These are phyloP conservation scores for Mormyrops boulengeri DNA, from an alignment of 2,797 vertebrate species.

Conservation along the genomic window DNA sequence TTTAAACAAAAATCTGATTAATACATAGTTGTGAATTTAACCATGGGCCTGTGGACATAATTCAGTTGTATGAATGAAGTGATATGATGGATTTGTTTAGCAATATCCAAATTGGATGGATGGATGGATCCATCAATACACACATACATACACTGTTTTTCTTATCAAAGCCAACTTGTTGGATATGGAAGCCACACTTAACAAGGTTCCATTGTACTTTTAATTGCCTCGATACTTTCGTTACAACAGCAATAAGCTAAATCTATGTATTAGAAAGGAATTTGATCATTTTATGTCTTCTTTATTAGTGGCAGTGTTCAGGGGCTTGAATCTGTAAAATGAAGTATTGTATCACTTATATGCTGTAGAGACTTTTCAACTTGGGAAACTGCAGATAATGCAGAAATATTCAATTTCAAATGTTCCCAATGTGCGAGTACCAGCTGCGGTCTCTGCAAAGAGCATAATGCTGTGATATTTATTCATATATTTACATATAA, in stretches of 20 bases:
- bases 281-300: not conserved
- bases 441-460: not conserved
- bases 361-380: not conserved
- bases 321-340: not conserved
- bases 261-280: not conserved
- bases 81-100: not conserved
- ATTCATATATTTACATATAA: constrained; percentile 1
- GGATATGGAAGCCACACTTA: not conserved
- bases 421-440: not conserved
- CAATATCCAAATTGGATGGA: not conserved
- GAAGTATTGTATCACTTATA: not conserved
- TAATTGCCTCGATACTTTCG: not conserved
- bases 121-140: not conserved
- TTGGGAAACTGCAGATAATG: not conserved
- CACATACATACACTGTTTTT: not conserved
- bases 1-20: not conserved
- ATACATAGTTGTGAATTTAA: not conserved
- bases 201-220: not conserved
- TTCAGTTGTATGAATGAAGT: not conserved
- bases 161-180: not conserved
- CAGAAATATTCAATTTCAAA: not conserved
- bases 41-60: not conserved
- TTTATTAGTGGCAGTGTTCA: not conserved
- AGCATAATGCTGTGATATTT: not conserved
- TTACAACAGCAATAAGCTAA: not conserved